These are phyloP conservation scores for Tenebrosternarchus preto DNA, from an alignment of 2,113 vertebrate species.

Conservation along the genomic window DNA sequence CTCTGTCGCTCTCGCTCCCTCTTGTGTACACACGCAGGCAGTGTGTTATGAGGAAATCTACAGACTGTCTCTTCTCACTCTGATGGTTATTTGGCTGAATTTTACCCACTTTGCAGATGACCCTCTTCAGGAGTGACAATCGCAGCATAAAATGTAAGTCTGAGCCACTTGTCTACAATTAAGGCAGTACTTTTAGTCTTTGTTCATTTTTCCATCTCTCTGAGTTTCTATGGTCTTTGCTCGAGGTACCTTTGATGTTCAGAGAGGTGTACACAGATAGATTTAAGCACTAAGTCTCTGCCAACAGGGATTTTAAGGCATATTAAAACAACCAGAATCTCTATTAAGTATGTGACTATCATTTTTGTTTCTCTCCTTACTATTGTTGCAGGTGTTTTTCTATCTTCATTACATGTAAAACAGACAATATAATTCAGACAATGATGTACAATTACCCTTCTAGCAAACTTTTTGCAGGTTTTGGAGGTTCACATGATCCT, in stretches of 20 bases:
- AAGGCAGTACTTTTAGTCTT: neutral
- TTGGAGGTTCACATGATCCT: neutral
- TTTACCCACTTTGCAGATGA: conserved; percentile 8
- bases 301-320: neutral
- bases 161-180: neutral
- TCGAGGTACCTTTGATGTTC: neutral
- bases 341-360: neutral
- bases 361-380: neutral
- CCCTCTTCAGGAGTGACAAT: conserved; percentile 37
- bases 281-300: neutral
- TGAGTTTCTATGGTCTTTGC: neutral
- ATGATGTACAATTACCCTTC: neutral
- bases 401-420: neutral
- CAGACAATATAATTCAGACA: neutral
- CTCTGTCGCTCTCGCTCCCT: neutral
- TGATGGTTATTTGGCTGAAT: neutral
- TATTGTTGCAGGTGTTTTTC: neutral
- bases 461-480: neutral
- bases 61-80: neutral
- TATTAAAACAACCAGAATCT: neutral
- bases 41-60: neutral
- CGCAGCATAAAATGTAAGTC: conserved; percentile 42
- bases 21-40: conserved; percentile 8
- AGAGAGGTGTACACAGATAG: neutral
- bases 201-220: neutral